A percentile compares a stretch with the other conserved stretches of the same genome.
phyloP scores from a whole-genome alignment of 2,797 vertebrate genomes.

The Chromis chromis region DNA sequence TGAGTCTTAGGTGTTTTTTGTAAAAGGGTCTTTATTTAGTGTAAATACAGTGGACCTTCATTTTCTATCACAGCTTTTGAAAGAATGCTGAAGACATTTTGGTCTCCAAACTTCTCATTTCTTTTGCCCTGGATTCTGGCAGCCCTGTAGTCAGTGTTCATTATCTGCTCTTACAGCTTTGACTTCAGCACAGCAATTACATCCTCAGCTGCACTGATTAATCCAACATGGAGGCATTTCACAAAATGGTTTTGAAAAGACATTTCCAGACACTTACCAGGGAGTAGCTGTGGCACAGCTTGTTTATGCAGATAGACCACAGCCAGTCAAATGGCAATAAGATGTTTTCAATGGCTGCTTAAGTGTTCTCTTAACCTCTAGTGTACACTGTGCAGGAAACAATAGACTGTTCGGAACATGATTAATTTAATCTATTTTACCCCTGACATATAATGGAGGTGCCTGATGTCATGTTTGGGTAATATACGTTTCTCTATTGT shows the following conservation, averaged over 20 bases:
- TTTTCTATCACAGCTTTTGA: constrained; percentile 42
- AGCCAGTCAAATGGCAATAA: constrained; percentile 77
- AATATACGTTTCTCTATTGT: constrained; percentile 69
- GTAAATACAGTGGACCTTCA: constrained; percentile 36
- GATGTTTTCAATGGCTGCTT: constrained; percentile 78
- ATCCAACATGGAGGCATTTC: constrained; percentile 84
- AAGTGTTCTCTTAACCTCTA: constrained; percentile 81
- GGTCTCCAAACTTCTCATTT: constrained; percentile 75
- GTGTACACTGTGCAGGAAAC: constrained; percentile 67
- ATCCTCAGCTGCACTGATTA: constrained; percentile 86
- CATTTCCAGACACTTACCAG: constrained; percentile 81
- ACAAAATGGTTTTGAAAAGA: constrained; percentile 80
- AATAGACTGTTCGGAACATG: constrained; percentile 67
- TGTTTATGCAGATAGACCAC: constrained; percentile 80
- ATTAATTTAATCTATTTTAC: constrained; percentile 74
- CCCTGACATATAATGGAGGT: constrained; percentile 66
- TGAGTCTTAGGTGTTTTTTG: neutral
- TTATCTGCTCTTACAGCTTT: constrained; percentile 87
- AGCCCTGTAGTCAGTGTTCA: constrained; percentile 79
- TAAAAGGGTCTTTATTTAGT: constrained; percentile 20
- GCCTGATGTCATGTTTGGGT: constrained; percentile 65
- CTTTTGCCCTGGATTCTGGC: constrained; percentile 76
- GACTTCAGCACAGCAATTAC: constrained; percentile 85
- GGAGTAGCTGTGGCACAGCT: constrained; percentile 77
- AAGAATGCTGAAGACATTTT: constrained; percentile 61